phyloP scores from a whole-genome alignment of 2,888 invertebrate species.

The Pollenia amentaria region DNA sequence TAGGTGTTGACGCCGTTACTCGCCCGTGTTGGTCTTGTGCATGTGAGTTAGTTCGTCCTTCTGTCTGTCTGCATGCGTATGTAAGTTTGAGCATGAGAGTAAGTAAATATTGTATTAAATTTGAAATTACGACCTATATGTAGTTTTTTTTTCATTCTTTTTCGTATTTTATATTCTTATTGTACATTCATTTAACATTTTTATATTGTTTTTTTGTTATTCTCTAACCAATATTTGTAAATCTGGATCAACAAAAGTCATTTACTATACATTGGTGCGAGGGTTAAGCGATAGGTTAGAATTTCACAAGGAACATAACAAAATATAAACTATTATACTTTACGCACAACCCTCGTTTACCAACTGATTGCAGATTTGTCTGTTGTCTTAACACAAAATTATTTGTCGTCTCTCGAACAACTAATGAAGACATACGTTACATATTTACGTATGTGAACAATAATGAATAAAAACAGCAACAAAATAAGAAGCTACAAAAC shows the following conservation, averaged over 20 bases:
- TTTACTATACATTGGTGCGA: slow-evolving; percentile 1
- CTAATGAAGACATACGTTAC: slow-evolving; percentile 62
- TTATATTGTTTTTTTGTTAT: slow-evolving; percentile 34
- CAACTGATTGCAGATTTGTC: slow-evolving; percentile 18
- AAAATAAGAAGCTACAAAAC: not conserved
- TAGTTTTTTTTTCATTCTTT: not conserved
- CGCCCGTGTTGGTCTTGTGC: not conserved
- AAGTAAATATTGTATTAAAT: slow-evolving; percentile 62
- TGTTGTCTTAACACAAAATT: slow-evolving; percentile 55
- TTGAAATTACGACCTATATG: slow-evolving; percentile 73
- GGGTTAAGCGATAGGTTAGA: slow-evolving; percentile 16
- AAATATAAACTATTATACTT: not conserved
- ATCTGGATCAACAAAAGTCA: slow-evolving; percentile 50
- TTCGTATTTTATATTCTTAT: slow-evolving; percentile 28
- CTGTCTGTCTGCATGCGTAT: not conserved
- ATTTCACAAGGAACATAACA: too few species aligned
- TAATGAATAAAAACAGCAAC: slow-evolving; percentile 28
- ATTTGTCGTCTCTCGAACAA: slow-evolving; percentile 41
- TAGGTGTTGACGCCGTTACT: slow-evolving; percentile 51
- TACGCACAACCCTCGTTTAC: slow-evolving; percentile 30
- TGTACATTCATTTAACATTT: slow-evolving; percentile 44
- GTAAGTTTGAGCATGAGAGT: not conserved
- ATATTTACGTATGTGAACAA: slow-evolving; percentile 52
- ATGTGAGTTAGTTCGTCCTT: not conserved
- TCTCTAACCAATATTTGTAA: slow-evolving; percentile 50